phyloP scores from a whole-genome alignment of 2,113 vertebrate genomes.

The Paraplagusia blochii region DNA sequence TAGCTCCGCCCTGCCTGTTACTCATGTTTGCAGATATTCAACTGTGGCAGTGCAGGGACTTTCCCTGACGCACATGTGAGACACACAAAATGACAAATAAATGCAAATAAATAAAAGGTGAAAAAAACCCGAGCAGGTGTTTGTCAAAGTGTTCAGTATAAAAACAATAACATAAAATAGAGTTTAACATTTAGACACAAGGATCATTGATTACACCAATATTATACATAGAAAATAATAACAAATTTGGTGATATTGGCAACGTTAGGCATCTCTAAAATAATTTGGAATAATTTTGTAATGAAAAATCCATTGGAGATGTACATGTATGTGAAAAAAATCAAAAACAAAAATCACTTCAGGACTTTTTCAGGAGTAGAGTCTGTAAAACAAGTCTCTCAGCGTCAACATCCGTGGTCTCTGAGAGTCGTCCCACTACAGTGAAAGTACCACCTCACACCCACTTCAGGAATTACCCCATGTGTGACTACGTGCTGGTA shows the following conservation, averaged over 20 bases:
- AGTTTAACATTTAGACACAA: too few species aligned
- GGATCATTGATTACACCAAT: too few species aligned
- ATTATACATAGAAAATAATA: too few species aligned
- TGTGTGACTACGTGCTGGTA: not conserved
- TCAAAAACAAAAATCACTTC: too few species aligned
- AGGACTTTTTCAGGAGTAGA: too few species aligned
- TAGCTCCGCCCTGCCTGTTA: conserved; percentile 14
- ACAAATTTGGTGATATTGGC: too few species aligned
- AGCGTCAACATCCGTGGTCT: not conserved
- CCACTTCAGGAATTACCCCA: conserved; percentile 13
- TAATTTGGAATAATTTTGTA: too few species aligned
- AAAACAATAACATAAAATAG: not conserved
- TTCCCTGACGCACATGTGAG: conserved; percentile 24
- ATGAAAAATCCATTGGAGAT: too few species aligned
- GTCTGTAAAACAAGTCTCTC: too few species aligned
- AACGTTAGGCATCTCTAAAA: too few species aligned
- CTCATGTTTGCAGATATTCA: conserved; percentile 39
- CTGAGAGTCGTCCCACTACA: conserved; percentile 28
- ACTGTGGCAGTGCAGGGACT: conserved; percentile 31
- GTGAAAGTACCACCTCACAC: conserved; percentile 34
- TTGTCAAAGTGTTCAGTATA: not conserved
- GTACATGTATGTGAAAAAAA: too few species aligned
- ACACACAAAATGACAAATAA: conserved; percentile 21
- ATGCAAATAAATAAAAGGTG: conserved; percentile 6
- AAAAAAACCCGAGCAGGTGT: not conserved